Percentiles rank a stretch among this genome's conserved stretches.
Conservation (phyloP, 1,140 invertebrate genomes). For the Drosophila teissieri region DNA sequence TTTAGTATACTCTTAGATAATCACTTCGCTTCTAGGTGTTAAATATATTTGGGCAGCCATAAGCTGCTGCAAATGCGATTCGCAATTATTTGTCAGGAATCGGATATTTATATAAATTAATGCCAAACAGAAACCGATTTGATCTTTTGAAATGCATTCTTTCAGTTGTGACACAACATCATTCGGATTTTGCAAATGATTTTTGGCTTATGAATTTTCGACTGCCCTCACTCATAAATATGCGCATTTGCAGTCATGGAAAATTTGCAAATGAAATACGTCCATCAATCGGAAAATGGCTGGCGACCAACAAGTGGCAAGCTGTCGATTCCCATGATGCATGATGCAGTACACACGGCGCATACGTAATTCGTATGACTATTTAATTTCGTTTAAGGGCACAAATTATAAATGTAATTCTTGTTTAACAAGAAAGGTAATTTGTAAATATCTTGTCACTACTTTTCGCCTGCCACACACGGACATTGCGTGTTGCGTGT, state of each 20-base stretch:
- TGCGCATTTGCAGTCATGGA: constrained; percentile 37
- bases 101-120: constrained; percentile 42
- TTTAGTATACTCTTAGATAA: too few relatives aligned
- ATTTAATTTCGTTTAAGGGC: constrained; percentile 36
- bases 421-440: neutral
- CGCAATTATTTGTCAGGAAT: constrained; percentile 15
- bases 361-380: constrained; percentile 34
- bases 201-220: constrained; percentile 31
- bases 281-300: constrained; percentile 36
- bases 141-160: constrained; percentile 12
- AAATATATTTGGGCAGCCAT: too few relatives aligned
- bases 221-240: constrained; percentile 34
- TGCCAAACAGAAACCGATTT: constrained; percentile 1
- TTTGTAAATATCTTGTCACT: constrained; percentile 3
- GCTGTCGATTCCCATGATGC: constrained; percentile 23
- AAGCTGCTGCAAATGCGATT: too few relatives aligned
- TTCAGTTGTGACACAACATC: constrained; percentile 1
- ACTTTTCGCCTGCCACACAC: neutral
- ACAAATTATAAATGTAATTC: constrained; percentile 24
- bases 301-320: constrained; percentile 44
- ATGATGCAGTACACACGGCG: constrained; percentile 12
- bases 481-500: constrained; percentile 12
- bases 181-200: constrained; percentile 22
- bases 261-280: constrained; percentile 49
- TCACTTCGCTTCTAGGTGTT: too few relatives aligned